Percentiles rank a stretch among this genome's conserved stretches.
Conservation (phyloP, 2,888 invertebrate genomes). For the Agrochola litura region DNA sequence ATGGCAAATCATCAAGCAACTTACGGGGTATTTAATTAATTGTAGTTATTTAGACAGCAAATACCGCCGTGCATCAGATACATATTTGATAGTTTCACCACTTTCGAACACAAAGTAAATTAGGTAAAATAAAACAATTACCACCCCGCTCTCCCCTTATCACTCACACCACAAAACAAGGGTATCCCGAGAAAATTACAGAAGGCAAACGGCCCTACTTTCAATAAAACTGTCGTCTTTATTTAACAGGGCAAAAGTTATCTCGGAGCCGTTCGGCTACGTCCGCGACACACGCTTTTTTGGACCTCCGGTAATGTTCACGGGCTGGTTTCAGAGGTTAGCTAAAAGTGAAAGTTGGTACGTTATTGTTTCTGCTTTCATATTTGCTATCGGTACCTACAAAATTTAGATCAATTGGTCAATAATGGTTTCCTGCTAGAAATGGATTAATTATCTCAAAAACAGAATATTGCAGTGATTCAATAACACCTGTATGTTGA, state of each 20-base stretch:
- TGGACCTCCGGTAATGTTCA: slow-evolving; percentile 53
- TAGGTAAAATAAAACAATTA: slow-evolving; percentile 1
- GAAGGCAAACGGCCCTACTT: slow-evolving; percentile 89
- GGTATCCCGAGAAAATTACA: slow-evolving; percentile 88
- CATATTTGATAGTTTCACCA: neutral
- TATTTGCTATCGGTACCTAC: neutral
- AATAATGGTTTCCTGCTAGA: neutral
- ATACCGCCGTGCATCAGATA: neutral
- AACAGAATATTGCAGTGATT: neutral
- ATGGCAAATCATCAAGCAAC: neutral
- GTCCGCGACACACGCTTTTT: slow-evolving; percentile 68
- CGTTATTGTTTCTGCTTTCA: neutral
- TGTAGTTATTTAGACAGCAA: neutral
- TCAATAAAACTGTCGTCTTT: slow-evolving; percentile 90
- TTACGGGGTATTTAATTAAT: neutral
- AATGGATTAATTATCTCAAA: neutral
- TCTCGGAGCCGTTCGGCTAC: slow-evolving; percentile 74
- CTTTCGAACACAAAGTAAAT: neutral
- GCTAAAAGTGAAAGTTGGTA: slow-evolving; percentile 24
- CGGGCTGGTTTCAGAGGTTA: slow-evolving; percentile 38
- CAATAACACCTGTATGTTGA: too few relatives aligned
- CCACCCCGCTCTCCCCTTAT: slow-evolving; percentile 17
- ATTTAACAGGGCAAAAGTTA: slow-evolving; percentile 89
- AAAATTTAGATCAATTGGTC: neutral
- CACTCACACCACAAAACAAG: slow-evolving; percentile 73